Percentiles rank a stretch among this genome's conserved stretches.
Evolutionary conservation across 1,140 invertebrate genomes (phyloP).

Genomic region (Leptopilina clavipes): DNA sequence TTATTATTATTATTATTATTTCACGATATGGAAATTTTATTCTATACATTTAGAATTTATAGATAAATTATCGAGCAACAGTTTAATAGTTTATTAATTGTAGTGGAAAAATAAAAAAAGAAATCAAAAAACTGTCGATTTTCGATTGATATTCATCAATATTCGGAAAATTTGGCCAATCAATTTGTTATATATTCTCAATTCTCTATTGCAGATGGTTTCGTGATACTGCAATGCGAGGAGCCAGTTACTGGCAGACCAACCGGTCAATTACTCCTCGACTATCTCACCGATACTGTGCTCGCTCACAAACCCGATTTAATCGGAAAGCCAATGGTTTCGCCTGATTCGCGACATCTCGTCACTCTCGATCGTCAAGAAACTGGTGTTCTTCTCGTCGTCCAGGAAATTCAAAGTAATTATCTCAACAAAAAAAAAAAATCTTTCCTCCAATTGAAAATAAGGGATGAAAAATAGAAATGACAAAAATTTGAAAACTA

Average conservation of each 20-base stretch:
- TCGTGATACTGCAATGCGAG: slow-evolving; percentile 83
- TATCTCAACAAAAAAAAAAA: no score
- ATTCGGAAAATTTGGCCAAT: background rate
- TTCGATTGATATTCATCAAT: background rate
- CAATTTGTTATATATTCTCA: slow-evolving; percentile 5
- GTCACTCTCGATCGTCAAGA: slow-evolving; percentile 80
- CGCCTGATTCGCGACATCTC: slow-evolving; percentile 83
- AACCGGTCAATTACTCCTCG: slow-evolving; percentile 83
- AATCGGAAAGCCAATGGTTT: slow-evolving; percentile 81
- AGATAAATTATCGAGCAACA: no score
- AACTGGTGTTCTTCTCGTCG: slow-evolving; percentile 81
- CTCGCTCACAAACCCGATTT: slow-evolving; percentile 80
- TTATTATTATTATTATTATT: background rate
- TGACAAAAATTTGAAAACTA: no score
- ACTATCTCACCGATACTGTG: slow-evolving; percentile 86
- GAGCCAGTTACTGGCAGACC: slow-evolving; percentile 79
- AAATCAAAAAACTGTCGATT: background rate
- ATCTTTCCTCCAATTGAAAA: no score
- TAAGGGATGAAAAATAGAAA: no score
- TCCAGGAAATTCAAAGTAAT: slow-evolving; percentile 82
- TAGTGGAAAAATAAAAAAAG: background rate
- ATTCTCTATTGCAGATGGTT: slow-evolving; percentile 78
- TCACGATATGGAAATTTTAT: no score
- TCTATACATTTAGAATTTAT: no score
- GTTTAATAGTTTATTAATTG: background rate